phyloP scores from a whole-genome alignment of 2,888 invertebrate species.

The Apantesis nais region DNA sequence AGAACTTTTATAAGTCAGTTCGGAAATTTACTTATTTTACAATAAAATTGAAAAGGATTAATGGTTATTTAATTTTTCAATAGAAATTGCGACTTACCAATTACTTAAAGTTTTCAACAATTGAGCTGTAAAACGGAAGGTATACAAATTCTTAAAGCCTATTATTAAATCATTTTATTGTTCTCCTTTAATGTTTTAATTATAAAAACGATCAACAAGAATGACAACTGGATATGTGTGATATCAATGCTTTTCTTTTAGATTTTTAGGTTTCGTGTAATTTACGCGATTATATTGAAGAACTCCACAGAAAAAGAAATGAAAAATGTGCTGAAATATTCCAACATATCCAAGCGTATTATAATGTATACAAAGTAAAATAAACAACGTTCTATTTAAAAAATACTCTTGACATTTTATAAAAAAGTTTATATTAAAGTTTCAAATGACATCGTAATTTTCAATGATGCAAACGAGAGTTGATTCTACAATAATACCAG shows the following conservation, averaged over 20 bases:
- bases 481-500: conserved; percentile 6
- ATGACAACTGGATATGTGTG: neutral
- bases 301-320: neutral
- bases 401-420: neutral
- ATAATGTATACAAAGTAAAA: neutral
- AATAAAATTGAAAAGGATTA: conserved; percentile 35
- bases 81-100: conserved; percentile 21
- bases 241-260: neutral
- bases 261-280: neutral
- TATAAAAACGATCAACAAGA: no score
- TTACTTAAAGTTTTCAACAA: conserved; percentile 3
- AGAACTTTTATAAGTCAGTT: conserved; percentile 22
- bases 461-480: conserved; percentile 18
- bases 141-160: neutral
- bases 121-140: neutral
- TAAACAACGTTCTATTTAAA: neutral
- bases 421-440: neutral
- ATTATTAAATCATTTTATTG: neutral
- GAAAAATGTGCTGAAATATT: no score
- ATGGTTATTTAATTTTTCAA: conserved; percentile 37
- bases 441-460: conserved; percentile 7
- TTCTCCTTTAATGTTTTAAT: neutral
- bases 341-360: neutral
- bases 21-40: conserved; percentile 35
- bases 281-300: neutral